Evolutionary conservation across 2,797 vertebrate species (phyloP), one percentile per base, ranked within the genome.

Genomic region (Scolopax rusticola): DNA sequence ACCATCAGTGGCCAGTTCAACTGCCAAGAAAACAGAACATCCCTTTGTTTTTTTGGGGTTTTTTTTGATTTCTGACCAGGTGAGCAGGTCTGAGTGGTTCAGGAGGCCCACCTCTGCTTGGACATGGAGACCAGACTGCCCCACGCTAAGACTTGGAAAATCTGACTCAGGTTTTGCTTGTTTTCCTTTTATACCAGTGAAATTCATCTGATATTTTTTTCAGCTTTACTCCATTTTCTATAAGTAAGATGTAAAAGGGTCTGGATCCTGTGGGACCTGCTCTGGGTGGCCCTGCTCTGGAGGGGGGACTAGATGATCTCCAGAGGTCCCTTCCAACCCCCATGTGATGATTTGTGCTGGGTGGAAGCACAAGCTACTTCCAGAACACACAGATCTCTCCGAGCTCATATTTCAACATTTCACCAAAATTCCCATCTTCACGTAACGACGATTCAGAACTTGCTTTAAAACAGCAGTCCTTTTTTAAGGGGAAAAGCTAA

Each of bases 1-100:
- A 24, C 23, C 63, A 76, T 32, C 0, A 1, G 56, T 0, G 0
- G 18, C 38, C 30, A 41, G 60, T 30, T 5, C 2, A 64, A 33
- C 2, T 33, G 59, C 41, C 50, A 71, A 30, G 30, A 41, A 15
- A 41, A 41, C 41, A 71, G 19, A 75, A 24, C 69, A 84, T 15
- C 38, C 33, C 32, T 61, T 41, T 16, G 41, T 14, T 15, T 6
- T 47, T 21, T 21, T 21, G 7, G 33, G 33, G 33, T 47, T 28
- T 24, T 9, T 33, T 88, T 67, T 38, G 9, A 38, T 70, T 81
- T 76, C 40, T 32, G 21, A 28, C 47, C n/a, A 38, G 57, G 65
- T 43, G 41, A 76, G 76, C 12, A 48, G 21, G 36, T 63, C 45
- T 7, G 32, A 48, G 40, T 8, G 50, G 60, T 45, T 89, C 56